Percentiles rank a stretch among this genome's conserved stretches.
phyloP scores from a whole-genome alignment of 2,888 invertebrate species.

The Agriopis marginaria region DNA sequence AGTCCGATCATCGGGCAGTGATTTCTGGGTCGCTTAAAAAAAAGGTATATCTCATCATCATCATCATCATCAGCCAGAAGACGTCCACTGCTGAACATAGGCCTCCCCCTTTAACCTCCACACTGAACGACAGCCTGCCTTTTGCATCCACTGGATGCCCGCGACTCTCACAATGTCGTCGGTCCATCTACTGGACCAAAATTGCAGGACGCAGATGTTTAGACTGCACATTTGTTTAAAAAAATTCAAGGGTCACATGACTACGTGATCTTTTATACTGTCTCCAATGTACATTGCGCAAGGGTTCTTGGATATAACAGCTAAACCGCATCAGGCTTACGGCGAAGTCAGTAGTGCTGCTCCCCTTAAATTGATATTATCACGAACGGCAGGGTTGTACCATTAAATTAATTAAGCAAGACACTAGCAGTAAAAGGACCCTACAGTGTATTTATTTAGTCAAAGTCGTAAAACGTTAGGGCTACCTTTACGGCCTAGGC shows the following conservation, averaged over 20 bases:
- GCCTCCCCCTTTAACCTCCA: no score
- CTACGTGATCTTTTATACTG: not conserved
- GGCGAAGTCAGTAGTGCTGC: slow-evolving; percentile 25
- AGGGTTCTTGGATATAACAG: slow-evolving; percentile 36
- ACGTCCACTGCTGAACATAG: no score
- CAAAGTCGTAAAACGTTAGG: slow-evolving; percentile 39
- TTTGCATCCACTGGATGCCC: no score
- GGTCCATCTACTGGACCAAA: no score
- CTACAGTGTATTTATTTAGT: slow-evolving; percentile 45
- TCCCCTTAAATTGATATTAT: slow-evolving; percentile 56
- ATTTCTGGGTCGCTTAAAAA: no score
- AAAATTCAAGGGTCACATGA: not conserved
- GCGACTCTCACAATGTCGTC: no score
- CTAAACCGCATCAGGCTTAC: slow-evolving; percentile 41
- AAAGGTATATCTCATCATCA: no score
- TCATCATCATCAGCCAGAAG: no score
- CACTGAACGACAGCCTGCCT: no score
- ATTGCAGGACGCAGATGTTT: no score
- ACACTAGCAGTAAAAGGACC: slow-evolving; percentile 40
- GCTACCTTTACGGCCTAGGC: slow-evolving; percentile 40
- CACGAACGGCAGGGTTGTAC: slow-evolving; percentile 47
- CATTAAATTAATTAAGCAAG: slow-evolving; percentile 62
- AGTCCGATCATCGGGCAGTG: no score
- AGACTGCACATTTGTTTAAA: not conserved
- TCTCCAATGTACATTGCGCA: not conserved